Percentiles rank a stretch among this genome's conserved stretches.
phyloP scores from a whole-genome alignment of 2,888 invertebrate genomes.

The Calameuta pallipes region DNA sequence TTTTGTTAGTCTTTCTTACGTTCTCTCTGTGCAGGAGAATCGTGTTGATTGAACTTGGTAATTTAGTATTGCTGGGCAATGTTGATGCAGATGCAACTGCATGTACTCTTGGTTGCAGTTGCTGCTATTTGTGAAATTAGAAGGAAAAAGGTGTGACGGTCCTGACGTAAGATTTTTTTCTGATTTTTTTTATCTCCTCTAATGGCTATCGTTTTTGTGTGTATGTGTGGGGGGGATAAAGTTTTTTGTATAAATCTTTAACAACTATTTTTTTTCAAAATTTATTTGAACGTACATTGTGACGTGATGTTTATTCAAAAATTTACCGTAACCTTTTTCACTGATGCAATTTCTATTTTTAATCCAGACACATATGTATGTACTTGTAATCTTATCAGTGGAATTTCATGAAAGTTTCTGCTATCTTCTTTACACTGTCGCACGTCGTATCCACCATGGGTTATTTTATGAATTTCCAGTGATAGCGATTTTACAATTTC shows the following conservation, averaged over 20 bases:
- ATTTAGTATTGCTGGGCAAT: not conserved
- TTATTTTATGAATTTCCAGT: not conserved
- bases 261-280: too few relatives aligned
- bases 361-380: not conserved
- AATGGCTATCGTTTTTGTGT: too few relatives aligned
- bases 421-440: not conserved
- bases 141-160: not conserved
- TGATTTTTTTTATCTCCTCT: too few relatives aligned
- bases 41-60: not conserved
- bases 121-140: not conserved
- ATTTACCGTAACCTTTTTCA: too few relatives aligned
- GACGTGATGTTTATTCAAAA: not conserved
- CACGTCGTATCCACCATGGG: not conserved
- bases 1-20: not conserved
- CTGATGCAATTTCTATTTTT: not conserved
- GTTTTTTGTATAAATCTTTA: too few relatives aligned
- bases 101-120: not conserved
- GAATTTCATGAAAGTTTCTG: not conserved
- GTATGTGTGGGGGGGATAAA: too few relatives aligned
- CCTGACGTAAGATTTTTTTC: not conserved
- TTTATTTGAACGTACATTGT: not conserved
- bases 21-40: not conserved
- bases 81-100: not conserved
- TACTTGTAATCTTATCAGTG: not conserved
- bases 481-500: not conserved